These are phyloP conservation scores for Dicentrarchus labrax DNA, from an alignment of 2,113 vertebrate species.

Conservation along the genomic window DNA sequence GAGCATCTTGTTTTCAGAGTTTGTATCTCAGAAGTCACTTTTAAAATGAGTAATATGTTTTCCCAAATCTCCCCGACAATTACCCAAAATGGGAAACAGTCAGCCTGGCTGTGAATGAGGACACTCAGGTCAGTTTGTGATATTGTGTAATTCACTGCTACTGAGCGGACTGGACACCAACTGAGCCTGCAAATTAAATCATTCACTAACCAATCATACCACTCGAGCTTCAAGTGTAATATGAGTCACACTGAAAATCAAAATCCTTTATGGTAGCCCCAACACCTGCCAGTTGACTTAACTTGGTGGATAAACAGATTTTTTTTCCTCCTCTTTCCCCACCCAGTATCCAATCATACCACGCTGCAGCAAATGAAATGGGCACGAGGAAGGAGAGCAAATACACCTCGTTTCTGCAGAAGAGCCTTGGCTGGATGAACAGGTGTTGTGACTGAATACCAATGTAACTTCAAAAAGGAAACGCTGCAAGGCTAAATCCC, in stretches of 20 bases:
- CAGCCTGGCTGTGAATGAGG: slow-evolving; percentile 15
- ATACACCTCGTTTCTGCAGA: slow-evolving; percentile 36
- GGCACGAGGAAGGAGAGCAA: slow-evolving; percentile 26
- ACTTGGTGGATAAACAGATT: slow-evolving; percentile 31
- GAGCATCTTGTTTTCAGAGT: not conserved
- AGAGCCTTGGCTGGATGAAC: slow-evolving; percentile 56
- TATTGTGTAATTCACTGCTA: slow-evolving; percentile 31
- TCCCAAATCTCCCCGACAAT: slow-evolving; percentile 25
- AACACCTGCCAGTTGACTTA: slow-evolving; percentile 51
- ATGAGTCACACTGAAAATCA: slow-evolving; percentile 56
- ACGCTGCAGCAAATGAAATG: slow-evolving; percentile 33
- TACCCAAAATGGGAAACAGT: slow-evolving; percentile 22
- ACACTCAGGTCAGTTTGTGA: slow-evolving; percentile 38
- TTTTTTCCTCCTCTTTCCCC: slow-evolving; percentile 5
- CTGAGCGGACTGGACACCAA: slow-evolving; percentile 27
- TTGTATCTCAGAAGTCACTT: not conserved
- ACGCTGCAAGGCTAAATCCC: slow-evolving; percentile 50
- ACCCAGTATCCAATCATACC: slow-evolving; percentile 24
- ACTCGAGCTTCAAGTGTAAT: slow-evolving; percentile 26
- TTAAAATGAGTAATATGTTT: slow-evolving; percentile 29
- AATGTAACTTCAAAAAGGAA: slow-evolving; percentile 42
- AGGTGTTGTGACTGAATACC: slow-evolving; percentile 69
- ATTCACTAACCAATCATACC: slow-evolving; percentile 50
- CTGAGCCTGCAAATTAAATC: slow-evolving; percentile 53
- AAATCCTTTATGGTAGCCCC: slow-evolving; percentile 36